Evolutionary conservation across 2,113 vertebrate species (phyloP), one percentile per base, ranked within the genome.

Genomic region (Archocentrus centrarchus): DNA sequence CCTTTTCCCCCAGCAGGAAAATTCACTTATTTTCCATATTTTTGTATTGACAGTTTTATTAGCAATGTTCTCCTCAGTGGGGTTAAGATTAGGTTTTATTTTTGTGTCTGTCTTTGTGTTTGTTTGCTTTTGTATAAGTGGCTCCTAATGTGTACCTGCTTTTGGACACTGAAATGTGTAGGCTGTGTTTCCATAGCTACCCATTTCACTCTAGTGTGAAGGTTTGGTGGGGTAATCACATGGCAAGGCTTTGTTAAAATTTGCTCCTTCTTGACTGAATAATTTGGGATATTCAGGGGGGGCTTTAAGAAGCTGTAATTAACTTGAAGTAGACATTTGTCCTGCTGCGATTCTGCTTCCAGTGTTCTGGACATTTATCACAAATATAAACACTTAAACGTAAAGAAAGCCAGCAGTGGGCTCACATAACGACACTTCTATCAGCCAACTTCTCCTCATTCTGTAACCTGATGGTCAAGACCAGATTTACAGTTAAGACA

Each of bases 141-240:
- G 53, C 35, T n/a, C 66, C 55, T 61, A 22, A 70, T 53, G 41
- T 80, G 53, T 47, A 57, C 75, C 77, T 81, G 24, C 18, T 66
- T 37, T 39, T 77, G 78, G 47, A 58, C 27, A 6, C 55, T 88
- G 62, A 73, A 73, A 73, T 73, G 75, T 70, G 84, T 77, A 60
- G 84, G 77, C 24, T 59, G 78, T 47, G 78, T 84, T 75, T 70
- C 44, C 47, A 77, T 84, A 68, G 68, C 8, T 68, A 70, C 81
- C 66, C 7, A 58, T 39, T 76, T 35, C 47, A 47, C 78, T 77
- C 2, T 3, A 37, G 15, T 17, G 3, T 39, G 9, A 27, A 39
- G 41, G 39, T 59, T 50, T 44, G 39, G 13, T 24, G 32, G 78
- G 60, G 24, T 37, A 41, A 22, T 79, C 53, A 1, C 24, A 44